Conservation (phyloP, 2,888 invertebrate species). For the Xestia sexstrigata region DNA sequence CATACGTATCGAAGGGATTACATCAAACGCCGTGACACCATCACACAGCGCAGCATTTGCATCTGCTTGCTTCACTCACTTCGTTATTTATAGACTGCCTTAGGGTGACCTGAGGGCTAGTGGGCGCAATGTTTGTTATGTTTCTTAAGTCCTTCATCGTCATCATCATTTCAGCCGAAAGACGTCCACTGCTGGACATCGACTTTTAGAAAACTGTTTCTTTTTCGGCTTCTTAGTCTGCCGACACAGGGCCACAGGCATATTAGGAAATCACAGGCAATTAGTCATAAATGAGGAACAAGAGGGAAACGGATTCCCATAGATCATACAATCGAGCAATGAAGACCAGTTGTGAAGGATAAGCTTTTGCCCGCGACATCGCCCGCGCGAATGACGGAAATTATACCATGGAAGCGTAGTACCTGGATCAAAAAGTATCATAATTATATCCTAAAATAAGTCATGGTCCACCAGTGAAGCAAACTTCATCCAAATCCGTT, state of each 20-base stretch:
- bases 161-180: too few species aligned
- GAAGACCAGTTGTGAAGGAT: neutral
- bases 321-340: neutral
- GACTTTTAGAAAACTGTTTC: neutral
- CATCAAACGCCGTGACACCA: constrained; percentile 60
- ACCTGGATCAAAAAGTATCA: too few species aligned
- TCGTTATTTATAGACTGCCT: constrained; percentile 33
- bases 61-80: constrained; percentile 37
- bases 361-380: too few species aligned
- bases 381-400: too few species aligned
- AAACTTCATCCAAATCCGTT: neutral
- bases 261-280: neutral
- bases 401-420: too few species aligned
- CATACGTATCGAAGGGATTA: constrained; percentile 33
- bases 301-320: neutral
- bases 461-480: too few species aligned
- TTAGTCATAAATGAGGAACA: neutral
- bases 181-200: neutral
- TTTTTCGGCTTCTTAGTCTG: too few species aligned
- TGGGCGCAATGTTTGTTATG: neutral
- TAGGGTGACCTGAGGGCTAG: neutral
- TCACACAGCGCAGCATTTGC: constrained; percentile 38
- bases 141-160: too few species aligned
- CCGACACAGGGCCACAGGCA: too few species aligned
- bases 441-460: too few species aligned